phyloP scores from a whole-genome alignment of 2,797 vertebrate genomes.

The Pseudomugil tenellus region DNA sequence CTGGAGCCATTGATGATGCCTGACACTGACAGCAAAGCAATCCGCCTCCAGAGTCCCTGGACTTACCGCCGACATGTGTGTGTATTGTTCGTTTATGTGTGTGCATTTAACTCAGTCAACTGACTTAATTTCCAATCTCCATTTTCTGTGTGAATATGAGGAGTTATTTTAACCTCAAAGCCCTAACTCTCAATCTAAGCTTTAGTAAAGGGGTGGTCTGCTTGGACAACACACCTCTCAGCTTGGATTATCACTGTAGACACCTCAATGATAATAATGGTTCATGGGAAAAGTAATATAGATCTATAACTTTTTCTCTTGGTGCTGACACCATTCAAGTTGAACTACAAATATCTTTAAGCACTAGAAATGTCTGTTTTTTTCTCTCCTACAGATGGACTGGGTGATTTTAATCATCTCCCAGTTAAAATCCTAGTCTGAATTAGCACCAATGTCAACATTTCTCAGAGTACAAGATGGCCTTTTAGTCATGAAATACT shows the following conservation, averaged over 20 bases:
- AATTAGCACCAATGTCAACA: constrained; percentile 28
- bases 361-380: not conserved
- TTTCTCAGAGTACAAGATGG: constrained; percentile 37
- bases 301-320: not conserved
- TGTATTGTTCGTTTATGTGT: constrained; percentile 37
- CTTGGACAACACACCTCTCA: constrained; percentile 20
- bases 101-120: constrained; percentile 61
- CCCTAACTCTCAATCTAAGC: constrained; percentile 27
- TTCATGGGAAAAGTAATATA: constrained; percentile 19
- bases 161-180: constrained; percentile 73
- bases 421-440: constrained; percentile 6
- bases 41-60: constrained; percentile 59
- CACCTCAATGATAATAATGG: constrained; percentile 11
- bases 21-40: constrained; percentile 67
- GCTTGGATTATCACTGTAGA: constrained; percentile 19
- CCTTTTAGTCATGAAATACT: constrained; percentile 45
- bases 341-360: not conserved
- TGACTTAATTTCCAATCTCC: constrained; percentile 57
- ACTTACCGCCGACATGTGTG: constrained; percentile 44
- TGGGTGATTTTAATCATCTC: not conserved
- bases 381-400: not conserved
- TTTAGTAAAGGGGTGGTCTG: constrained; percentile 48
- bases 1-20: constrained; percentile 63
- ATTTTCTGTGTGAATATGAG: constrained; percentile 56
- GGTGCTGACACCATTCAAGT: not conserved